Evolutionary conservation across 2,888 invertebrate genomes (phyloP).

Genomic region (Sepiola atlantica): DNA sequence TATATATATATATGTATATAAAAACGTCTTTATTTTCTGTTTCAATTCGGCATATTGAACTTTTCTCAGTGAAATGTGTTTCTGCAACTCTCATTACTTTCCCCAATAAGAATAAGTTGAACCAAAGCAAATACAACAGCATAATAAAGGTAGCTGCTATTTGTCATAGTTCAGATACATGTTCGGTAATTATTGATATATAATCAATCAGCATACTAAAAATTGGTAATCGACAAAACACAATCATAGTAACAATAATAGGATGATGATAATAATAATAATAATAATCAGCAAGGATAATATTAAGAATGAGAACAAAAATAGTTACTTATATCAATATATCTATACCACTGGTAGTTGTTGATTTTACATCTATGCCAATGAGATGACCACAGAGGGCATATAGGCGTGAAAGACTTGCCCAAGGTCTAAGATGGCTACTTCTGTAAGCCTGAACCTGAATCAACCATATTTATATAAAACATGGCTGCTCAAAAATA

Average conservation of each 20-base stretch:
- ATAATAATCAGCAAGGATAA: not conserved
- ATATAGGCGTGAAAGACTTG: not conserved
- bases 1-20: not conserved
- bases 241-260: not conserved
- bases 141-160: not conserved
- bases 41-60: not conserved
- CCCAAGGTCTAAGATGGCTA: not conserved
- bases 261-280: not conserved
- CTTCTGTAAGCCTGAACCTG: conserved; percentile 19
- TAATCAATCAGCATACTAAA: conserved; percentile 20
- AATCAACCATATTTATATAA: not conserved
- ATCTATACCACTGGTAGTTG: conserved; percentile 4
- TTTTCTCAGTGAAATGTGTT: conserved; percentile 19
- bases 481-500: not conserved
- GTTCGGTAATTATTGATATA: not conserved
- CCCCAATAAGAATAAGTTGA: not conserved
- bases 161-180: not conserved
- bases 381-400: not conserved
- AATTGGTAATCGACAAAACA: not conserved
- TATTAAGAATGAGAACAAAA: not conserved
- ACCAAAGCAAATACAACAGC: not conserved
- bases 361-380: not conserved
- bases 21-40: conserved; percentile 21
- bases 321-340: not conserved
- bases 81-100: not conserved